phyloP scores from a whole-genome alignment of 2,797 vertebrate genomes.

The Lepus oiostolus region DNA sequence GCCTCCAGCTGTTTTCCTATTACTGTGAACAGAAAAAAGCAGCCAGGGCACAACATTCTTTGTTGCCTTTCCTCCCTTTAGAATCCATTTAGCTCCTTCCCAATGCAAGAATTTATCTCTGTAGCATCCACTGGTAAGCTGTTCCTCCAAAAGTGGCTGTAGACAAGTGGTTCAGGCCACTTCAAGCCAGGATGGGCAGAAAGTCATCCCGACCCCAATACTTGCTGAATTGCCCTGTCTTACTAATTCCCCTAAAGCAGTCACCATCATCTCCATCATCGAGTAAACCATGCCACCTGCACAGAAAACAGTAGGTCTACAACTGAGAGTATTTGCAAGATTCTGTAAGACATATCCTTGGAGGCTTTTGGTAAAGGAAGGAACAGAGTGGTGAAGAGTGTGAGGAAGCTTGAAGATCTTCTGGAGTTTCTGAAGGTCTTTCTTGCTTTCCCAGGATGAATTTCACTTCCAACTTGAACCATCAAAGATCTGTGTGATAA shows the following conservation, averaged over 20 bases:
- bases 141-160: neutral
- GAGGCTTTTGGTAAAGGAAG: neutral
- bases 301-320: neutral
- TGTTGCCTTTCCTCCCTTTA: neutral
- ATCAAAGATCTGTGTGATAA: neutral
- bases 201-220: neutral
- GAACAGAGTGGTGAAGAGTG: neutral
- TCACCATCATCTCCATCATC: neutral
- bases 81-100: neutral
- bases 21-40: neutral
- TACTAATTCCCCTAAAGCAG: neutral
- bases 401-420: neutral
- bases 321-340: neutral
- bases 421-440: neutral
- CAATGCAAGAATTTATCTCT: neutral
- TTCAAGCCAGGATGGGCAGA: neutral
- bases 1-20: neutral
- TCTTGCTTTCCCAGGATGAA: neutral
- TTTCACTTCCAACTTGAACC: neutral
- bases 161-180: neutral
- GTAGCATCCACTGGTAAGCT: too few species aligned
- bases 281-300: too few species aligned
- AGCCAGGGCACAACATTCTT: neutral
- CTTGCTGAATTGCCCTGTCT: neutral
- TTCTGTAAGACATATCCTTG: neutral